A percentile compares a stretch with the other conserved stretches of the same genome.
phyloP scores from a whole-genome alignment of 2,888 invertebrate genomes.

The Seira musarum region DNA sequence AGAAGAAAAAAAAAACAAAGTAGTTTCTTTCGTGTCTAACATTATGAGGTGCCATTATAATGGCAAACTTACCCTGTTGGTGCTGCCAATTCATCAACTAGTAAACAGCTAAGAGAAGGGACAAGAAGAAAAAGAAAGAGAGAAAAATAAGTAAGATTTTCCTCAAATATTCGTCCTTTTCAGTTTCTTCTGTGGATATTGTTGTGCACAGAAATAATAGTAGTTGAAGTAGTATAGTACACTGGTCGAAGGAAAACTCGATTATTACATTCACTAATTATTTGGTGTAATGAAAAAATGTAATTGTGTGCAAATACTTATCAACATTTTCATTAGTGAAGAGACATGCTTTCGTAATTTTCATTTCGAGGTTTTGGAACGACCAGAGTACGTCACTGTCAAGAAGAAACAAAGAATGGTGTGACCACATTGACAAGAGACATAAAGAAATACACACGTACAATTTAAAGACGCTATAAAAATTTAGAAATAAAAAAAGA shows the following conservation, averaged over 20 bases:
- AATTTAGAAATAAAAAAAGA: constrained; percentile 12
- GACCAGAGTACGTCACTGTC: too few relatives aligned
- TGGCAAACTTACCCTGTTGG: constrained; percentile 78
- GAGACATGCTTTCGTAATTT: too few relatives aligned
- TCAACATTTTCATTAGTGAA: too few relatives aligned
- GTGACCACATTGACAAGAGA: constrained; percentile 55
- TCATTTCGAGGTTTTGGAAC: too few relatives aligned
- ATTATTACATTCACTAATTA: too few relatives aligned
- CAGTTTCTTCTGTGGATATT: not conserved
- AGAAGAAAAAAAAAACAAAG: not conserved
- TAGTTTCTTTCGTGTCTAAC: constrained; percentile 47
- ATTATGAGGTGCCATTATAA: constrained; percentile 52
- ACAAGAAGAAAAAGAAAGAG: constrained; percentile 72
- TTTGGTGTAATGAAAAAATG: too few relatives aligned
- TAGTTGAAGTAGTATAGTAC: too few relatives aligned
- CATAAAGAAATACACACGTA: constrained; percentile 46
- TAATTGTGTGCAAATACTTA: too few relatives aligned
- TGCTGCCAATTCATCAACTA: constrained; percentile 78
- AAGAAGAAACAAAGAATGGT: constrained; percentile 22
- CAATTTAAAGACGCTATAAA: constrained; percentile 14
- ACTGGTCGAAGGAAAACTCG: too few relatives aligned
- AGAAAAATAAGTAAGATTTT: constrained; percentile 70
- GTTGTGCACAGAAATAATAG: too few relatives aligned
- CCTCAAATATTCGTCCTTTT: not conserved
- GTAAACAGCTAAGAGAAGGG: constrained; percentile 82